A percentile compares a stretch with the other conserved stretches of the same genome.
Conservation (phyloP, 2,113 vertebrate species). For the Mesembrinibis cayennensis region DNA sequence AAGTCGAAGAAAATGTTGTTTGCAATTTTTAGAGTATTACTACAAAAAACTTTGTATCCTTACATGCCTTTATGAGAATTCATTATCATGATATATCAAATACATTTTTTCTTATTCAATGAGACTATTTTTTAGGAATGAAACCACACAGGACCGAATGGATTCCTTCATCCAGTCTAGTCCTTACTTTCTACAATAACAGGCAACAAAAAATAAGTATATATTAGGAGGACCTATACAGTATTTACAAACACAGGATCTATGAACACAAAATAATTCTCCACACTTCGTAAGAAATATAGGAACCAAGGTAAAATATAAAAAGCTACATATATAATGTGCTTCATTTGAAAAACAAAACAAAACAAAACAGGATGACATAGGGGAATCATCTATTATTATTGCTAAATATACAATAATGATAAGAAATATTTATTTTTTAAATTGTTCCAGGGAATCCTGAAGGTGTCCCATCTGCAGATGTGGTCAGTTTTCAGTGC, state of each 20-base stretch:
- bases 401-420: not conserved
- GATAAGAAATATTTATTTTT: not conserved
- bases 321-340: not conserved
- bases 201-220: not conserved
- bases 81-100: not conserved
- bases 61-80: not conserved
- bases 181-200: not conserved
- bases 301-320: not conserved
- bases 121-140: not conserved
- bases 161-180: not conserved
- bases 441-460: not conserved
- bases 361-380: not conserved
- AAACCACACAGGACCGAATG: not conserved
- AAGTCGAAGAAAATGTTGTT: not conserved
- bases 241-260: not conserved
- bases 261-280: not conserved
- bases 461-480: not conserved
- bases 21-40: not conserved
- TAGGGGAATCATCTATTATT: not conserved
- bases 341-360: not conserved
- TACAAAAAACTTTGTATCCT: not conserved
- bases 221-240: not conserved
- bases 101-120: not conserved
- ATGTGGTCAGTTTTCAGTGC: not conserved
- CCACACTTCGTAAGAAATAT: not conserved